Evolutionary conservation across 2,888 invertebrate genomes (phyloP).

Genomic region (Trimorus sp.): DNA sequence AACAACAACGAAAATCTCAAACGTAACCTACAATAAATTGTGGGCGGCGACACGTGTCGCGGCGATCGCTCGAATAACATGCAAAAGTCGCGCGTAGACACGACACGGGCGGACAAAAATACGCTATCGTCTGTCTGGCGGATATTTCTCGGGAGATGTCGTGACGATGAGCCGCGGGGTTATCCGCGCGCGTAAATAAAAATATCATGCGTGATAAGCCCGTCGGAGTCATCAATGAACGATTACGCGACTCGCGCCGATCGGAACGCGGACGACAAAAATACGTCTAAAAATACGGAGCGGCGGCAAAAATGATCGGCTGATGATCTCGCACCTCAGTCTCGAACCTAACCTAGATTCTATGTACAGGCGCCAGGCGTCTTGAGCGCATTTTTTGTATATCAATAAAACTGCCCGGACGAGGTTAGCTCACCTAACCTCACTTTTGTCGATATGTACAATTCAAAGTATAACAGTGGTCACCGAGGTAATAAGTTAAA

Average conservation of each 20-base stretch:
- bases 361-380: too few species aligned
- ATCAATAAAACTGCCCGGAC: too few species aligned
- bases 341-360: too few species aligned
- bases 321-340: too few species aligned
- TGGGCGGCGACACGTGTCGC: slow-evolving; percentile 42
- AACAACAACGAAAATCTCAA: slow-evolving; percentile 13
- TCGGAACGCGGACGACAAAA: too few species aligned
- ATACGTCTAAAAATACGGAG: slow-evolving; percentile 1
- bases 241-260: slow-evolving; percentile 33
- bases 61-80: slow-evolving; percentile 52
- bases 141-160: slow-evolving; percentile 64
- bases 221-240: slow-evolving; percentile 63
- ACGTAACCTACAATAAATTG: slow-evolving; percentile 21
- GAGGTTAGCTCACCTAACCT: too few species aligned
- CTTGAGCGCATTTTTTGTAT: too few species aligned
- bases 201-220: slow-evolving; percentile 56
- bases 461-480: too few species aligned
- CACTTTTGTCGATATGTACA: too few species aligned
- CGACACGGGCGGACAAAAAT: slow-evolving; percentile 49
- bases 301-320: slow-evolving; percentile 7
- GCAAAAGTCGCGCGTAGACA: slow-evolving; percentile 54
- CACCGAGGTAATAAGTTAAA: too few species aligned
- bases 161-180: slow-evolving; percentile 59
- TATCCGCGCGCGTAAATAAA: slow-evolving; percentile 66
- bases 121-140: slow-evolving; percentile 58